These are phyloP conservation scores for Agrypnia vestita DNA, from an alignment of 1,140 invertebrate species.

Conservation along the genomic window DNA sequence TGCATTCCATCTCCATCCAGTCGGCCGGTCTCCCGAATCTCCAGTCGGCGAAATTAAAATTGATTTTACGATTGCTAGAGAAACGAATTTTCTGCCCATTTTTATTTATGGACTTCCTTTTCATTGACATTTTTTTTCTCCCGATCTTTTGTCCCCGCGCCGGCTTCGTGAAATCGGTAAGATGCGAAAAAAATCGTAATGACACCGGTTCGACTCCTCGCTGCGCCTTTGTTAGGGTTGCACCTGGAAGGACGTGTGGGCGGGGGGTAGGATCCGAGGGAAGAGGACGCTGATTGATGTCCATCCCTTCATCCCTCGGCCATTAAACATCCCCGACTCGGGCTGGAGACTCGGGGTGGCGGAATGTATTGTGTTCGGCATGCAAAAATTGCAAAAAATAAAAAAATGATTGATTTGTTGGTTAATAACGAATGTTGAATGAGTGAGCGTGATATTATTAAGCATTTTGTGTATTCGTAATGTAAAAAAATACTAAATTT, in stretches of 20 bases:
- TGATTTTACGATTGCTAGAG: slow-evolving; percentile 57
- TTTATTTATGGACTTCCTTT: slow-evolving; percentile 60
- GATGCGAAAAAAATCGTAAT: slow-evolving; percentile 60
- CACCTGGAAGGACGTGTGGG: slow-evolving; percentile 59
- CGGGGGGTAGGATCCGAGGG: slow-evolving; percentile 49
- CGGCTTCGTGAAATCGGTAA: slow-evolving; percentile 58
- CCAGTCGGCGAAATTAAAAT: slow-evolving; percentile 49
- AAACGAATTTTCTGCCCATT: slow-evolving; percentile 49
- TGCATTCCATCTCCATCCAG: slow-evolving; percentile 20
- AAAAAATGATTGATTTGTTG: too few species aligned
- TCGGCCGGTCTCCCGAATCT: slow-evolving; percentile 60
- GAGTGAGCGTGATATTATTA: too few species aligned
- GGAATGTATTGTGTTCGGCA: background rate
- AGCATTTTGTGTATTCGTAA: too few species aligned
- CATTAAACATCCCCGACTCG: slow-evolving; percentile 40
- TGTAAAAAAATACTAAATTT: too few species aligned
- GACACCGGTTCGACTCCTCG: slow-evolving; percentile 44
- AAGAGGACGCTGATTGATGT: slow-evolving; percentile 56
- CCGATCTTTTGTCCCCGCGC: slow-evolving; percentile 33
- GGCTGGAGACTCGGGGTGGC: background rate
- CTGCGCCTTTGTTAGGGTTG: slow-evolving; percentile 42
- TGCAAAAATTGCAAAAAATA: too few species aligned
- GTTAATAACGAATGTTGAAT: too few species aligned
- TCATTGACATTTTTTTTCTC: slow-evolving; percentile 59
- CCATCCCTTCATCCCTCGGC: slow-evolving; percentile 47